Base-by-base conservation (phyloP, 92 coral and sea anemone species). In the Porites evermanni region DNA sequence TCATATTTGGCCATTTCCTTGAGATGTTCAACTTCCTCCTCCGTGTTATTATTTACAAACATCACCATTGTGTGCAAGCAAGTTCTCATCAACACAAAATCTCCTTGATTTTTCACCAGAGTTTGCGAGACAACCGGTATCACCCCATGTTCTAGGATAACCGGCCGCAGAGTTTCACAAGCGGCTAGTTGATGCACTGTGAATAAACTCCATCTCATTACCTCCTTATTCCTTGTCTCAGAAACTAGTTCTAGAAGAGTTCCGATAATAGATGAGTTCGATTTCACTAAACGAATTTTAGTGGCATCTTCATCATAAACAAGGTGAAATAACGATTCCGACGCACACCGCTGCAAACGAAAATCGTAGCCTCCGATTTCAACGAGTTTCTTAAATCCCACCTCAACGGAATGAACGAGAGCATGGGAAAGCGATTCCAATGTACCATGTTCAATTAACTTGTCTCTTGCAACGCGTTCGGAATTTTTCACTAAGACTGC, bases 1-100 rank as follows among this genome's bases (percentile, higher is more conserved):
- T 90, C 88, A 91, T 88, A 92, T 10, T 83, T 89, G 47, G 93
- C 94, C 93, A 97, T 95, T 67, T 95, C 98, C 53, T 95, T 93
- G 12, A 97, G 92, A 53, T 88, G 93, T 53, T 69, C 91, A 21
- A 92, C 92, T 74, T 97, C 99, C 6, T 90, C 92, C 67, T 93
- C 94, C 44, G 92, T 98, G 70, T 81, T 97, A 17, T 88, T 84
- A 74, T 97, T 97, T 38, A 95, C 98, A 67, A 94, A 93, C 91
- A 94, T 97, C 64, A 97, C 98, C 85, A 97, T 67, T 53, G 93
- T 96, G 87, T 97, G 99, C 4, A 95, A 89, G 71, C 98, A 96
- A 11, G 94, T 87, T 38, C 98, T 90, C 96, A 97, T 88, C 70
- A 93, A 54, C 50, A 93, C 87, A 19, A 89, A 64, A 67, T 97